phyloP scores from a whole-genome alignment of 2,113 vertebrate genomes.

The Mustela lutreola region DNA sequence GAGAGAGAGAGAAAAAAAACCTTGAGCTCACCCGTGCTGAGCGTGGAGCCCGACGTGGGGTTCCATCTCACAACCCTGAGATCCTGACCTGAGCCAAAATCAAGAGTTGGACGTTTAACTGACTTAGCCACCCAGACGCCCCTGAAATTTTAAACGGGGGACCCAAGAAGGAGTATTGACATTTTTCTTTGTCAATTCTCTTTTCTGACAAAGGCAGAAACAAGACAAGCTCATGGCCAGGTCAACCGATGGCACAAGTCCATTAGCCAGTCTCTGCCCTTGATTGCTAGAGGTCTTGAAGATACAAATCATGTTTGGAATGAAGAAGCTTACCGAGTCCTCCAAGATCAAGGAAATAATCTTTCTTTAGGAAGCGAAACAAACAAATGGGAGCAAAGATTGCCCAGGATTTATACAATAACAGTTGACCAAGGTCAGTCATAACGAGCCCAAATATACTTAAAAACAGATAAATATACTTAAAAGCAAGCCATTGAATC shows the following conservation, averaged over 20 bases:
- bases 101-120: background rate
- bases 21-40: background rate
- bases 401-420: background rate
- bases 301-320: background rate
- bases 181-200: background rate
- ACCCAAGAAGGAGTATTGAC: background rate
- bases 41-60: background rate
- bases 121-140: background rate
- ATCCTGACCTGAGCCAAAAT: background rate
- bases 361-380: background rate
- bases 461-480: background rate
- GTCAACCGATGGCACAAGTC: background rate
- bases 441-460: background rate
- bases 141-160: background rate
- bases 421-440: background rate
- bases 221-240: background rate
- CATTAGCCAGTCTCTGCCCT: background rate
- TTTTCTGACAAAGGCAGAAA: background rate
- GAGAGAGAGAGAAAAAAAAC: background rate
- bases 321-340: background rate
- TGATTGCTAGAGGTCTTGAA: background rate
- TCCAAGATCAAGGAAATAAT: background rate
- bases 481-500: background rate
- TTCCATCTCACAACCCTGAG: background rate
- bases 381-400: background rate